phyloP scores from a whole-genome alignment of 2,797 vertebrate species.

The Mustela erminea region DNA sequence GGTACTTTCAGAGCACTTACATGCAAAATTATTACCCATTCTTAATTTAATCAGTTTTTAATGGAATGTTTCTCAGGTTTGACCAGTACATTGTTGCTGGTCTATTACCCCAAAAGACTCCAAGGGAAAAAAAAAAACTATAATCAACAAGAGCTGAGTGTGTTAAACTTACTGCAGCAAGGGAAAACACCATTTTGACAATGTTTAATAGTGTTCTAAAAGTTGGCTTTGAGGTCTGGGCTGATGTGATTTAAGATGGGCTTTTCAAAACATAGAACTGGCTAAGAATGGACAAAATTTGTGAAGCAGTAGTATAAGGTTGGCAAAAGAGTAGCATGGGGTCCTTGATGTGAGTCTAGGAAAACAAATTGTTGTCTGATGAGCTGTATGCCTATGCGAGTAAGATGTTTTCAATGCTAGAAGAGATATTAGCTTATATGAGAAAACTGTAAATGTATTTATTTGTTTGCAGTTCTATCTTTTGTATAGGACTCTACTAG shows the following conservation, averaged over 20 bases:
- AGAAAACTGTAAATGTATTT: not conserved
- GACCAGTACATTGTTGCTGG: not conserved
- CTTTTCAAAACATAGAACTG: not conserved
- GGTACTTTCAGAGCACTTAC: not conserved
- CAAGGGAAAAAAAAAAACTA: not conserved
- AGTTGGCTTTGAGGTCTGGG: not conserved
- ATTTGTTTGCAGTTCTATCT: slow-evolving; percentile 25
- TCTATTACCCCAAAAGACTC: not conserved
- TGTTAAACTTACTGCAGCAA: slow-evolving; percentile 56
- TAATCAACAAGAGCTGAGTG: slow-evolving; percentile 24
- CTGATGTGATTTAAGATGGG: not conserved
- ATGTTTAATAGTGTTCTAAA: not conserved
- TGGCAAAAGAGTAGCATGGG: not conserved
- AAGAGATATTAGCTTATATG: not conserved
- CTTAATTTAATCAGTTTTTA: slow-evolving; percentile 34
- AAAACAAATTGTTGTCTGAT: not conserved
- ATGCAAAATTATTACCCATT: not conserved
- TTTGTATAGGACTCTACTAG: slow-evolving; percentile 12
- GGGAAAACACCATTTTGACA: slow-evolving; percentile 54
- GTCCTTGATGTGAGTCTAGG: not conserved
- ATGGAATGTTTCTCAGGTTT: not conserved
- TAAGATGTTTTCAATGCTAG: not conserved
- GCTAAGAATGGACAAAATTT: not conserved
- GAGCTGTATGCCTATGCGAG: not conserved
- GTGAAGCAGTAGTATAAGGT: not conserved